Evolutionary conservation across 2,888 invertebrate genomes (phyloP).

Genomic region (Zaprionus bogoriensis): DNA sequence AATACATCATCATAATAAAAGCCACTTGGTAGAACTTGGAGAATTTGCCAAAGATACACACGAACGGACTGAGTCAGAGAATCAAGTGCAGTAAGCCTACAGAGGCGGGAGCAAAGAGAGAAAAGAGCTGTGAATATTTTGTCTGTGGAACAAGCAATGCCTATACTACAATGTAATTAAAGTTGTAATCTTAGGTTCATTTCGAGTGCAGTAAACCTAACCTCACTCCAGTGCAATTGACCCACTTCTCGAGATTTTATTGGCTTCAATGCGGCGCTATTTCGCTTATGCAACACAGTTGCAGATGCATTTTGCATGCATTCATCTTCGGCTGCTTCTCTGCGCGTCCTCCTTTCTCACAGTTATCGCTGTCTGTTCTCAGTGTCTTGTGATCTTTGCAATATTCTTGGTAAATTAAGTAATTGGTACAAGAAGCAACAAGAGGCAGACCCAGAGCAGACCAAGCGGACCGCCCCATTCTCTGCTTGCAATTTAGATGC

Average conservation of each 20-base stretch:
- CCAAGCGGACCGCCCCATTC: too few species aligned
- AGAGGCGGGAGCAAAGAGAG: not conserved
- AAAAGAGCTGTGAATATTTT: not conserved
- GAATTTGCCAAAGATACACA: slow-evolving; percentile 35
- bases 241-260: slow-evolving; percentile 40
- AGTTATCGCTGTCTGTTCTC: slow-evolving; percentile 12
- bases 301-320: slow-evolving; percentile 44
- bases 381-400: slow-evolving; percentile 37
- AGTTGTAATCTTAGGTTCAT: slow-evolving; percentile 1
- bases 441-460: slow-evolving; percentile 21
- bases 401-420: slow-evolving; percentile 73
- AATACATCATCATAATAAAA: slow-evolving; percentile 46
- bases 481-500: slow-evolving; percentile 67
- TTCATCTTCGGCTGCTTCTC: not conserved
- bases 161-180: not conserved
- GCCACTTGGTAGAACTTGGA: slow-evolving; percentile 32
- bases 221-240: slow-evolving; percentile 36
- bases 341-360: not conserved
- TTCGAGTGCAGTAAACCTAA: not conserved
- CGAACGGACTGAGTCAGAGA: slow-evolving; percentile 40
- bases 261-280: slow-evolving; percentile 30
- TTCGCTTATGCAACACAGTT: slow-evolving; percentile 58
- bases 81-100: slow-evolving; percentile 39
- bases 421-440: slow-evolving; percentile 58
- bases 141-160: not conserved